A percentile compares a stretch with the other conserved stretches of the same genome.
Conservation (phyloP, 2,888 invertebrate species). For the Linyphia triangularis region DNA sequence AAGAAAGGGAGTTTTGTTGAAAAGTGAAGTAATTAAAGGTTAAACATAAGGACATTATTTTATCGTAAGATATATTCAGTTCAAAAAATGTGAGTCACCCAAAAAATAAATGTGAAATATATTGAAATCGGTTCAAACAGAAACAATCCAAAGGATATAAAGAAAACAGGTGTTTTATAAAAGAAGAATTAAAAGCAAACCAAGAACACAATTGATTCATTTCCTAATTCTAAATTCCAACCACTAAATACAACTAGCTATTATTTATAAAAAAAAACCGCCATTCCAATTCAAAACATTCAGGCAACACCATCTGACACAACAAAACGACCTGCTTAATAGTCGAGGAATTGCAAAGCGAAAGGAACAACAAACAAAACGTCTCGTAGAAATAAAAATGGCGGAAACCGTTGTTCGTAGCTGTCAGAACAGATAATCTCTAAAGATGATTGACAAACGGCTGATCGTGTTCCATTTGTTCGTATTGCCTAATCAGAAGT, state of each 20-base stretch:
- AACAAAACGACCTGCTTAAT: neutral
- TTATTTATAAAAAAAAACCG: neutral
- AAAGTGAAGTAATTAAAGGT: too few species aligned
- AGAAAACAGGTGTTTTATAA: neutral
- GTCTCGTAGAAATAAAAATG: neutral
- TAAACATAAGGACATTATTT: too few species aligned
- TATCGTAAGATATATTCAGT: too few species aligned
- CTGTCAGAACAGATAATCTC: neutral
- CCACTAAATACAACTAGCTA: neutral
- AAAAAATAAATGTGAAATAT: too few species aligned
- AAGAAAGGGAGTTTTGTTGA: too few species aligned
- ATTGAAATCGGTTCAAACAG: too few species aligned
- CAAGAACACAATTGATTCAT: neutral
- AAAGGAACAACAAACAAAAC: neutral
- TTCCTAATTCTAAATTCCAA: neutral
- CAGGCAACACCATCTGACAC: neutral
- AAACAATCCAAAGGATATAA: too few species aligned
- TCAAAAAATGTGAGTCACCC: too few species aligned
- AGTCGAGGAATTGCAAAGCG: neutral
- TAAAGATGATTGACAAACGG: conserved; percentile 11
- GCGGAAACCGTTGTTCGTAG: neutral
- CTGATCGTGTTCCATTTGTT: conserved; percentile 24
- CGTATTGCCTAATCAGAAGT: conserved; percentile 40
- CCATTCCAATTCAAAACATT: neutral
- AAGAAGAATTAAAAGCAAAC: neutral